A percentile compares a stretch with the other conserved stretches of the same genome.
These are phyloP conservation scores for Pecten maximus DNA, from an alignment of 2,888 invertebrate species.

Conservation along the genomic window DNA sequence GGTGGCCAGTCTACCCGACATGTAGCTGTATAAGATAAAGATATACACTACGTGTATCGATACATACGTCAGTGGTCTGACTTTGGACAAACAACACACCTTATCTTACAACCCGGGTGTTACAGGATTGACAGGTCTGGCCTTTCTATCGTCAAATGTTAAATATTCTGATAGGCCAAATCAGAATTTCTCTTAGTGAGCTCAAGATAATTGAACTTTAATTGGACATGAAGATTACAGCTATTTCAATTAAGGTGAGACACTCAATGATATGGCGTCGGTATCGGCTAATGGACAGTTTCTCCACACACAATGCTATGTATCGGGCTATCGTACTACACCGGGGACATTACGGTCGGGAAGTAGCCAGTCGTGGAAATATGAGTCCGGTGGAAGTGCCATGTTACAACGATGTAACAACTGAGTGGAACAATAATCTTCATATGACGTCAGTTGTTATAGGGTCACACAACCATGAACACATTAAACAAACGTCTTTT, in stretches of 20 bases:
- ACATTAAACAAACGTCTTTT: too few species aligned
- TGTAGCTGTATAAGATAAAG: too few species aligned
- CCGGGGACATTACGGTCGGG: background rate
- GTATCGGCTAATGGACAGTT: background rate
- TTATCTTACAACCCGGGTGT: background rate
- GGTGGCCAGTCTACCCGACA: too few species aligned
- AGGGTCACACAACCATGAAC: background rate
- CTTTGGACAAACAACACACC: background rate
- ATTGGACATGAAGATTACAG: constrained; percentile 33
- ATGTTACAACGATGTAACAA: too few species aligned
- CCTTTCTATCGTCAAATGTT: background rate
- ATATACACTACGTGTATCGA: too few species aligned
- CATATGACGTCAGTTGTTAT: background rate
- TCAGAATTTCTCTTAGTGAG: background rate
- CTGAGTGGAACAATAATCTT: background rate
- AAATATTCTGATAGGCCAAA: background rate
- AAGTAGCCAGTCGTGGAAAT: background rate
- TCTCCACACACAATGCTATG: background rate
- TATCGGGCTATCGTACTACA: background rate
- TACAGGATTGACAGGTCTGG: background rate
- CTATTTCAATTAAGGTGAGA: background rate
- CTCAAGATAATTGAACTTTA: background rate
- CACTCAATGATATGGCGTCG: background rate
- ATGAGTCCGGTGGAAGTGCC: background rate
- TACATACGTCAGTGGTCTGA: too few species aligned